phyloP scores from a whole-genome alignment of 2,888 invertebrate species.

The Cheilosia grossa region DNA sequence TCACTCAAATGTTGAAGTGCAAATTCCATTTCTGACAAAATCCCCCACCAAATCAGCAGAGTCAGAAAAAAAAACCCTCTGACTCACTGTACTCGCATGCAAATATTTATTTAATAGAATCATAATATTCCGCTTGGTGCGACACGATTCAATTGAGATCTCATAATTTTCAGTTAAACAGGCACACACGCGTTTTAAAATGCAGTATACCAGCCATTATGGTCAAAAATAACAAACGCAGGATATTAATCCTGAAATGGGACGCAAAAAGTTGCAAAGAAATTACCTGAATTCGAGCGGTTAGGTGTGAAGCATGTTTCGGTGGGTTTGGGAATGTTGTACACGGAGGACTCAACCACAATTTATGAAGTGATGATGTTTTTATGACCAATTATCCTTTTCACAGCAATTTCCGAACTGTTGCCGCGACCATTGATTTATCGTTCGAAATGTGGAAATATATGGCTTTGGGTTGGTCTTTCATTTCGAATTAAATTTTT shows the following conservation, averaged over 20 bases:
- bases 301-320: conserved; percentile 3
- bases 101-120: conserved; percentile 28
- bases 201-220: background rate
- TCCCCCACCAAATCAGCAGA: background rate
- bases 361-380: conserved; percentile 68
- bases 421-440: conserved; percentile 34
- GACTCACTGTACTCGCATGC: conserved; percentile 33
- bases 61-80: background rate
- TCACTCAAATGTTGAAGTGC: background rate
- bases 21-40: background rate
- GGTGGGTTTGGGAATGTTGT: background rate
- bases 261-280: background rate
- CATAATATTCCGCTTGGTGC: conserved; percentile 19
- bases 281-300: conserved; percentile 17
- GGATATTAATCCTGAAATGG: conserved; percentile 44
- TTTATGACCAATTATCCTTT: conserved; percentile 71
- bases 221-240: conserved; percentile 6
- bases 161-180: conserved; percentile 32
- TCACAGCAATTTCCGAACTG: conserved; percentile 45
- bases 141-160: conserved; percentile 40
- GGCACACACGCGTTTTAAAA: background rate
- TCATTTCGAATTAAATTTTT: background rate
- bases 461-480: conserved; percentile 1
- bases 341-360: conserved; percentile 16
- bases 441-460: conserved; percentile 27